Conservation (phyloP, 2,888 invertebrate genomes). For the Himalopsyche kuldschensis region DNA sequence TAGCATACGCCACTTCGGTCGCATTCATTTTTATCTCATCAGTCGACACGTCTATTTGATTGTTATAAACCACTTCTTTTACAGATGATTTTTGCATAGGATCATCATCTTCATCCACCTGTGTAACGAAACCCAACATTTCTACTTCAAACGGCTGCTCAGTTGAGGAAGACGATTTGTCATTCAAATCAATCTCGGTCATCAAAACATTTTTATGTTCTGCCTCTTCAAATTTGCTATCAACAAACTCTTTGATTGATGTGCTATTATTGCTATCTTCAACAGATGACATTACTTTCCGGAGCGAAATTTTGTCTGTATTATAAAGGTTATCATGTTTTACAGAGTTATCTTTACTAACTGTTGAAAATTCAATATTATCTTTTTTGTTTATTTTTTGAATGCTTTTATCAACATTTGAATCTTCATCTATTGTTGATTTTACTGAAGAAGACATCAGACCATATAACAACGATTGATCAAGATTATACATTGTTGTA, state of each 20-base stretch:
- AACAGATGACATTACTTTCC: not conserved
- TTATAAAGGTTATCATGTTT: not conserved
- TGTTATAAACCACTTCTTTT: not conserved
- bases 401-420: too few species aligned
- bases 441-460: too few species aligned
- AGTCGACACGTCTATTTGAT: not conserved
- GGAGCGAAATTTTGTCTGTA: not conserved
- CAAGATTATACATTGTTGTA: too few species aligned
- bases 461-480: too few species aligned
- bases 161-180: not conserved
- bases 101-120: not conserved
- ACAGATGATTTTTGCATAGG: not conserved
- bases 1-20: not conserved
- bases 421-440: too few species aligned
- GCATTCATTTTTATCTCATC: not conserved
- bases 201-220: not conserved
- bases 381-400: not conserved
- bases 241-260: not conserved
- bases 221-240: not conserved
- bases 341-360: not conserved
- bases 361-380: not conserved
- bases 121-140: not conserved
- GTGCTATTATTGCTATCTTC: too few species aligned
- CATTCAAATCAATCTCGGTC: too few species aligned
- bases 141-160: not conserved